Base-by-base conservation (phyloP, 1,140 invertebrate species). In the Mactra quadrangularis region DNA sequence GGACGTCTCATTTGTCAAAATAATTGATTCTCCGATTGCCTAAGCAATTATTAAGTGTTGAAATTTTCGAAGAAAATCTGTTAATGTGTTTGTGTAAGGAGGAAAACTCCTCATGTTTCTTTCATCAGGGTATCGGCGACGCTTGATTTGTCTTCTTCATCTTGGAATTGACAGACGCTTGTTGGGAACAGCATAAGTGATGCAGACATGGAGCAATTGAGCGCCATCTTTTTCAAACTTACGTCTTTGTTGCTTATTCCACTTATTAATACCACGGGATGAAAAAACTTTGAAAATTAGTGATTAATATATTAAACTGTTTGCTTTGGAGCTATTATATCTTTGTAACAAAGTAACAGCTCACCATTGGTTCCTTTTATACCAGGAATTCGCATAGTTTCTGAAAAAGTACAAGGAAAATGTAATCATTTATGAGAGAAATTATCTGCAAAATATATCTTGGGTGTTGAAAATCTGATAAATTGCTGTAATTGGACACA, bases 21-120 rank as follows among this genome's bases (percentile, higher is more conserved):
- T 81, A 81, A 81, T 81, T 59, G 64, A 60, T 66, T 81, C 64
- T 81, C 77, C 47, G 38, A 68, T 81, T 81, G 64, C 77, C 52
- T 68, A 66, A 45, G 62, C 76, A 78, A 78, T 78, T 78, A 78
- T 78, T 78, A 78, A 55, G 77, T 81, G 77, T 70, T 81, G 77
- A 81, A 81, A 81, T 29, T 50, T 71, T 25, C 52, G 38, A 33
- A 33, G 77, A 81, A 71, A 71, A 81, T 81, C 77, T 81, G 77
- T 81, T 81, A 81, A 81, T 81, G 77, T 81, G 77, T 81, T 81
- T 81, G 66, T 68, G 64, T 71, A 81, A 71, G 53, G 13, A 59
- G 62, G 35, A n/a, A 38, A 45, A 25, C 50, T 66, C 59, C 53
- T 71, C 77, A 57, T 57, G 35, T 71, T 29, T 19, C 77, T 81